phyloP scores from a whole-genome alignment of 2,797 vertebrate species.

The Onychomys arenicola region DNA sequence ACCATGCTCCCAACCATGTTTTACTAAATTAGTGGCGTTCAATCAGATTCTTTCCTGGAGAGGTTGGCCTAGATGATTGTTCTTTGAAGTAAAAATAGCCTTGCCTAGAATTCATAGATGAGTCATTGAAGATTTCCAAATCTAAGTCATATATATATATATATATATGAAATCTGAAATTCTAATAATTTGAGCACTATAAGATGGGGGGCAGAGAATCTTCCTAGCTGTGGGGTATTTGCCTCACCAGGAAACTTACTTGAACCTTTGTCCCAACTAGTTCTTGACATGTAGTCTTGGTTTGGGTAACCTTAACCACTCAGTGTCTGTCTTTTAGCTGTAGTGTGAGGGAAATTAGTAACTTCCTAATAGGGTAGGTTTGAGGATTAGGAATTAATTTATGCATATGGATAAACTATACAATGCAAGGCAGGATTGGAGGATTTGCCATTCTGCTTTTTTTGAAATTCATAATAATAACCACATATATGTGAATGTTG shows the following conservation, averaged over 20 bases:
- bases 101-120: neutral
- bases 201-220: neutral
- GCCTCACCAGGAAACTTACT: neutral
- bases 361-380: neutral
- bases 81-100: neutral
- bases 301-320: neutral
- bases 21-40: neutral
- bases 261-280: neutral
- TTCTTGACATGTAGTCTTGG: neutral
- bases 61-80: neutral
- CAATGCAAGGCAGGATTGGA: neutral
- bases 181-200: constrained; percentile 16
- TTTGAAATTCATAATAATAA: neutral
- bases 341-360: neutral
- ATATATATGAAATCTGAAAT: constrained; percentile 30
- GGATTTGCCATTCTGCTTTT: neutral
- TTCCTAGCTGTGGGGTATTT: neutral
- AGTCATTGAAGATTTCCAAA: neutral
- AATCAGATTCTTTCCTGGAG: neutral
- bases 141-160: neutral
- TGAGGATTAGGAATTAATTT: neutral
- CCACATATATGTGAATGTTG: neutral
- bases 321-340: neutral
- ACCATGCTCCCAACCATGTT: neutral
- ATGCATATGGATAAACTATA: neutral